Evolutionary conservation across 2,888 invertebrate genomes (phyloP).

Genomic region (Neocrepidodera transversa): DNA sequence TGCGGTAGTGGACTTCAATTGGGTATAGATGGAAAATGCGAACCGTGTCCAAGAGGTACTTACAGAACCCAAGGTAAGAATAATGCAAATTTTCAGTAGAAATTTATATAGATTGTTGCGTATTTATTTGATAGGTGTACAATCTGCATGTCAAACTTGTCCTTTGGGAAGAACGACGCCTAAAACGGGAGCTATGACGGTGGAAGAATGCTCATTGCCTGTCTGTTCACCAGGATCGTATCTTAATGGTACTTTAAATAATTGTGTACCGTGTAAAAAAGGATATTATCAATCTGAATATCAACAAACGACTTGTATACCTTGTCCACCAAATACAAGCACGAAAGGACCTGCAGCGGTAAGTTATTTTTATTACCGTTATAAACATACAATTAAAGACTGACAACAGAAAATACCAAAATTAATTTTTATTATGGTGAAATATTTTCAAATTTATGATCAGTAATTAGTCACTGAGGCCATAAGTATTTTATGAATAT

Average conservation of each 20-base stretch:
- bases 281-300: slow-evolving; percentile 90
- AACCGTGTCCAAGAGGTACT: slow-evolving; percentile 82
- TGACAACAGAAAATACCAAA: no score
- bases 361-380: slow-evolving; percentile 59
- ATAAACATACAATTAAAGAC: no score
- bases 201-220: slow-evolving; percentile 92
- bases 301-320: slow-evolving; percentile 85
- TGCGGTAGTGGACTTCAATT: slow-evolving; percentile 86
- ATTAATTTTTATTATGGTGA: no score
- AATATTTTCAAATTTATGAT: no score
- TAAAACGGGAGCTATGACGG: slow-evolving; percentile 79
- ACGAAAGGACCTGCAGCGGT: slow-evolving; percentile 84
- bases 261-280: slow-evolving; percentile 86
- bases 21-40: slow-evolving; percentile 88
- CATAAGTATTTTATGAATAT: no score
- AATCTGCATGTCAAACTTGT: slow-evolving; percentile 87
- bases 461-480: no score
- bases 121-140: slow-evolving; percentile 68
- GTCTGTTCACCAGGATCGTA: slow-evolving; percentile 85
- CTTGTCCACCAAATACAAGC: slow-evolving; percentile 90
- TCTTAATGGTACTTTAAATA: slow-evolving; percentile 84
- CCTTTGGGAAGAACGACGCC: slow-evolving; percentile 91
- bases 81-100: no score
- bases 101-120: no score
- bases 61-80: slow-evolving; percentile 68